Percentiles rank a stretch among this genome's conserved stretches.
Evolutionary conservation across 2,888 invertebrate species (phyloP).

Genomic region (Pogonocherus hispidulus): DNA sequence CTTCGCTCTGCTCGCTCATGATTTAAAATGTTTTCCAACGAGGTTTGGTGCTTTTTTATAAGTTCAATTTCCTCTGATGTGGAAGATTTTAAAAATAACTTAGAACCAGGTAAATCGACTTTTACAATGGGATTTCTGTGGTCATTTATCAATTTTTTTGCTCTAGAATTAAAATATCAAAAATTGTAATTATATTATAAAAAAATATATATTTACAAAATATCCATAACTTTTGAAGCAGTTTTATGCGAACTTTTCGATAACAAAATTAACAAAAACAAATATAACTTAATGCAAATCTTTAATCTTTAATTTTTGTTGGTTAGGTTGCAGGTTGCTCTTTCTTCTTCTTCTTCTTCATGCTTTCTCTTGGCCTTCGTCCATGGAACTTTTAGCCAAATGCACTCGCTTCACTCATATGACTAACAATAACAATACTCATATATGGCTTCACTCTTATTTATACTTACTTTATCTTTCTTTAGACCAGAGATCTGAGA

Average conservation of each 20-base stretch:
- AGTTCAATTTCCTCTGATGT: conserved; percentile 41
- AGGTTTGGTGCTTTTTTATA: conserved; percentile 49
- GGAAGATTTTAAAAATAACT: conserved; percentile 54
- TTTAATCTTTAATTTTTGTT: too few relatives aligned
- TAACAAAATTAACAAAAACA: too few relatives aligned
- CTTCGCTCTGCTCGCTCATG: conserved; percentile 60
- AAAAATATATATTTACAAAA: neutral
- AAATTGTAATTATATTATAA: neutral
- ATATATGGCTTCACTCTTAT: too few relatives aligned
- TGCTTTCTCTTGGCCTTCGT: too few relatives aligned
- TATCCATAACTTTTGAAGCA: neutral
- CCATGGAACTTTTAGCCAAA: too few relatives aligned
- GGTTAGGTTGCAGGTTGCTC: too few relatives aligned
- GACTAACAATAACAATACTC: too few relatives aligned
- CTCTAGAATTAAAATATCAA: conserved; percentile 51
- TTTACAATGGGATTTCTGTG: conserved; percentile 61
- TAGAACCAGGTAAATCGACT: conserved; percentile 52
- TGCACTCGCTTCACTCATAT: too few relatives aligned
- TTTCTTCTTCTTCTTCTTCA: too few relatives aligned
- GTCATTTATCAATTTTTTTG: conserved; percentile 56
- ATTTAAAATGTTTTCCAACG: conserved; percentile 48
- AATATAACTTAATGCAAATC: too few relatives aligned
- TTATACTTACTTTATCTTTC: too few relatives aligned
- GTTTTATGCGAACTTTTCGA: neutral
- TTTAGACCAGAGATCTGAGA: too few relatives aligned